phyloP scores from a whole-genome alignment of 2,113 vertebrate genomes.

The Eira barbara region DNA sequence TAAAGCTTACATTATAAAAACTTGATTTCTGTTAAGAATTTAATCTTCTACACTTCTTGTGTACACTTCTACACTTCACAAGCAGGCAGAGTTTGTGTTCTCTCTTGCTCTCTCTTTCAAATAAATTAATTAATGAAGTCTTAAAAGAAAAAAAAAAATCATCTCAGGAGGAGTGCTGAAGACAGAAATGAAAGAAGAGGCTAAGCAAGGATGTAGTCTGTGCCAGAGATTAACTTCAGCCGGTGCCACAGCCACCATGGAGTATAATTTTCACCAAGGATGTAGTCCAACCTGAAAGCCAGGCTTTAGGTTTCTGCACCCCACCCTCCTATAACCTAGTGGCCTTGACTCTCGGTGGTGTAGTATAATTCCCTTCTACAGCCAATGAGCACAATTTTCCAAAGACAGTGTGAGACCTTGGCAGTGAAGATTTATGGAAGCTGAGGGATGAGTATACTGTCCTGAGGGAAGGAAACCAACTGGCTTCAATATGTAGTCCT shows the following conservation, averaged over 20 bases:
- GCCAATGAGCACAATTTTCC: neutral
- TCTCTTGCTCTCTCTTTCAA: neutral
- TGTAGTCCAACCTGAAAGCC: neutral
- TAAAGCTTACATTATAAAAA: neutral
- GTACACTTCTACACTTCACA: too few species aligned
- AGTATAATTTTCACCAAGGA: neutral
- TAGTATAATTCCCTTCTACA: neutral
- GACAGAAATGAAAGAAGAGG: neutral
- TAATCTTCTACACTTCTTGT: neutral
- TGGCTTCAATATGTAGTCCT: neutral
- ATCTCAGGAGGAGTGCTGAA: neutral
- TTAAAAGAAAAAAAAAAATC: neutral
- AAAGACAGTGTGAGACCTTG: neutral
- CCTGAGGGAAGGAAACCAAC: neutral
- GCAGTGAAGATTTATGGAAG: neutral
- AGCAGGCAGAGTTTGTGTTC: too few species aligned
- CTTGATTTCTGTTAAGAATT: neutral
- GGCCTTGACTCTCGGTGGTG: neutral
- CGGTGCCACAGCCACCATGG: neutral
- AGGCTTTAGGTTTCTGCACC: neutral
- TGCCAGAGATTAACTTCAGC: neutral
- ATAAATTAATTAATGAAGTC: neutral
- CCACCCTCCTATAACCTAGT: accelerated
- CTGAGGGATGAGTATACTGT: neutral
- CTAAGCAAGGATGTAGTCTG: neutral